Percentiles rank a stretch among this genome's conserved stretches.
phyloP scores from a whole-genome alignment of 2,113 vertebrate genomes.

The Diadophis punctatus region DNA sequence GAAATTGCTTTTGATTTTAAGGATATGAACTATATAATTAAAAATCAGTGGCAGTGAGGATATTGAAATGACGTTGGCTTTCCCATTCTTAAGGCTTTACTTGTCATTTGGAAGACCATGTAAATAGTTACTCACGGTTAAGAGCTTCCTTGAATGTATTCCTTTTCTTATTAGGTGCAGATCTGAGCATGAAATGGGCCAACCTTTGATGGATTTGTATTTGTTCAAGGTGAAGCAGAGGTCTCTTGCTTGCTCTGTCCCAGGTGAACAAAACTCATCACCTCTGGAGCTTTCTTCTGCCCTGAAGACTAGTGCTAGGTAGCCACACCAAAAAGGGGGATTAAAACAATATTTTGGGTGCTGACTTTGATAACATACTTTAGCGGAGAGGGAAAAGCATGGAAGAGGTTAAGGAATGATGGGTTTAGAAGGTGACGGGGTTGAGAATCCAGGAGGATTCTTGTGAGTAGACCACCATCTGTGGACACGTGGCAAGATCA shows the following conservation, averaged over 20 bases:
- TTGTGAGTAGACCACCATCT: not conserved
- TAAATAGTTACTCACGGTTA: not conserved
- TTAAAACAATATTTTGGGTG: not conserved
- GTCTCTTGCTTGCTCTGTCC: not conserved
- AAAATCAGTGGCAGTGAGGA: not conserved
- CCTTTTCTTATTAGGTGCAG: not conserved
- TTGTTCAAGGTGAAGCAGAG: not conserved
- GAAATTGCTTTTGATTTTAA: conserved; percentile 31
- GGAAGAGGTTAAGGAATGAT: not conserved
- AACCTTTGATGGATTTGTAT: not conserved
- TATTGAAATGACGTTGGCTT: conserved; percentile 36
- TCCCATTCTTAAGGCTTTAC: conserved; percentile 55
- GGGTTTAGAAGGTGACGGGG: not conserved
- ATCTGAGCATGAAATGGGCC: not conserved
- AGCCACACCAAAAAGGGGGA: not conserved
- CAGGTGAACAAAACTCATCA: not conserved
- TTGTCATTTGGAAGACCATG: conserved; percentile 47
- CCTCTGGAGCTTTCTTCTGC: not conserved
- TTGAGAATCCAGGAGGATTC: not conserved
- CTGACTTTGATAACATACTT: not conserved
- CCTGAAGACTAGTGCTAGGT: not conserved
- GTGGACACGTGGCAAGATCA: not conserved
- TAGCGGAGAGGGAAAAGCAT: not conserved
- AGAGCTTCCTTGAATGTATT: not conserved
- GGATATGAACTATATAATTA: not conserved